phyloP scores from a whole-genome alignment of 2,113 vertebrate genomes.

The Rhabdornis inornatus region DNA sequence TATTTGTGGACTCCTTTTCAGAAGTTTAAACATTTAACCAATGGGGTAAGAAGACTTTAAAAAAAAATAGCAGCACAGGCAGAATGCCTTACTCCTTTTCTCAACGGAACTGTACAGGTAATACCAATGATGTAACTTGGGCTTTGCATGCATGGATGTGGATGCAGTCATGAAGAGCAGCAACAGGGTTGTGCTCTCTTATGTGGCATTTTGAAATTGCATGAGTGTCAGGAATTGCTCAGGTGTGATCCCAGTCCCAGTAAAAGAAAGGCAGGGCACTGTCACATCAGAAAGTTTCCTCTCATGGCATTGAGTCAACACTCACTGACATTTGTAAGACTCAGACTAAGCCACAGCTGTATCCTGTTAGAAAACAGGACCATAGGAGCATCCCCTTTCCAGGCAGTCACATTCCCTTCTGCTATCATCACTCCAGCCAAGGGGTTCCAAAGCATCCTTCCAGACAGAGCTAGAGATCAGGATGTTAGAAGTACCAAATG shows the following conservation, averaged over 20 bases:
- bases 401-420: neutral
- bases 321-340: neutral
- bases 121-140: neutral
- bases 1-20: neutral
- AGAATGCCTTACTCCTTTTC: neutral
- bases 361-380: neutral
- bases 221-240: neutral
- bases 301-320: neutral
- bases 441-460: neutral
- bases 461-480: neutral
- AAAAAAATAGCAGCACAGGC: neutral
- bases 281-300: neutral
- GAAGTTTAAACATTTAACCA: neutral
- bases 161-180: neutral
- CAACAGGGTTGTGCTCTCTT: neutral
- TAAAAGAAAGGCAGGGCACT: neutral
- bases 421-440: neutral
- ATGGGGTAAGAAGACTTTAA: neutral
- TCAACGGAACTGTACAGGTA: neutral
- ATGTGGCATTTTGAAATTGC: neutral
- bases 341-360: neutral
- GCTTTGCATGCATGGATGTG: neutral
- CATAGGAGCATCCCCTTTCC: neutral
- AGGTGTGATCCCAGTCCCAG: neutral
- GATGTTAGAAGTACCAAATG: neutral